Evolutionary conservation across 1,140 invertebrate genomes (phyloP), one percentile per base, ranked within the genome.

Genomic region (Calycopis cecrops): DNA sequence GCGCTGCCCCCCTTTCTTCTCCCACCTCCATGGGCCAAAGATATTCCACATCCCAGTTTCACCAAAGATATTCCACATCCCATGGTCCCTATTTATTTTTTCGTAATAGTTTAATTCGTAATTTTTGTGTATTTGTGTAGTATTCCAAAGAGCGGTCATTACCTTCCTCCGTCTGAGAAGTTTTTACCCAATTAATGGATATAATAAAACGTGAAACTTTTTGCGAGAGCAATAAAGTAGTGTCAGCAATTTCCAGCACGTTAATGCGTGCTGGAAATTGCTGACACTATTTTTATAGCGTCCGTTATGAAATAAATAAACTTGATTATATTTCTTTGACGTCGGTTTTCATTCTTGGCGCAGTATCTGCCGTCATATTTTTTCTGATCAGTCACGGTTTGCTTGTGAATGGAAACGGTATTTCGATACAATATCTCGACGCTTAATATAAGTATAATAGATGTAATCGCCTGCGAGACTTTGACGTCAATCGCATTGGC

Each of bases 371-470:
- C 34, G 42, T 54, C 12, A 53, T 54, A 17, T 54, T 47, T 34
- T 14, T 44, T 16, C 14, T 34, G 33, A 40, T 54, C 34, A 34
- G 52, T 47, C 52, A 54, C 52, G 52, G 37, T 54, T 47, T 54
- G 18, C 21, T 47, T 11, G 40, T 16, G 42, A 53, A 44, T 44
- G 52, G 38, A 47, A 53, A 53, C 52, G 51, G 51, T 53, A 53
- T 53, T 53, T 53, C 40, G 40, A 53, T 53, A 42, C 21, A 53
- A 17, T 35, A 18, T 51, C 49, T 44, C 21, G 21, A 12, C 6
- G 12, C 40, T 44, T 17, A 9, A 44, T 16, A 16, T 16, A 44
- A 44, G 16, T 9, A 12, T 44, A 44, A 44, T 44, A 16, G 40
- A 16, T 44, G 12, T 17, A 44, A 44, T 44, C n/a, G n/a, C n/a